Conservation (phyloP, 2,888 invertebrate species). For the Stegana nigrithorax region DNA sequence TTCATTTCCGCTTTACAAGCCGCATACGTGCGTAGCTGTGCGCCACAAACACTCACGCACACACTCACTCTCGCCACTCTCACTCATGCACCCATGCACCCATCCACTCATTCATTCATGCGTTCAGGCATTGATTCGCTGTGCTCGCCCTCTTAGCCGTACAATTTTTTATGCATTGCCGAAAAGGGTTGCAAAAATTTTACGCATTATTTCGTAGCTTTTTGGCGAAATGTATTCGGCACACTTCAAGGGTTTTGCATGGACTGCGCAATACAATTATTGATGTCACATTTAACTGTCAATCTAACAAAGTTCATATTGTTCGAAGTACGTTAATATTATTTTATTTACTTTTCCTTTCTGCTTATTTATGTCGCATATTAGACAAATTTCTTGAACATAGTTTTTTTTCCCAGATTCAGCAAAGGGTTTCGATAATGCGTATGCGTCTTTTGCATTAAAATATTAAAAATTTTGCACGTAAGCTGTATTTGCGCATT, state of each 20-base stretch:
- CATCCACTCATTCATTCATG: neutral
- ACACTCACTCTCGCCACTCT: neutral
- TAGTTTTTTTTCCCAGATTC: neutral
- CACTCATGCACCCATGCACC: neutral
- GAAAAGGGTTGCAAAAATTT: constrained; percentile 50
- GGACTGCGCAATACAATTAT: constrained; percentile 1
- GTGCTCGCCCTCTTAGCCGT: constrained; percentile 9
- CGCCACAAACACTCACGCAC: neutral
- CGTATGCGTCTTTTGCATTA: constrained; percentile 13
- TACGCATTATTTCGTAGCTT: constrained; percentile 31
- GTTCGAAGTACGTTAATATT: constrained; percentile 11
- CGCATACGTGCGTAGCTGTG: constrained; percentile 6
- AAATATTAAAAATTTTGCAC: neutral
- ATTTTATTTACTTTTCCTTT: neutral
- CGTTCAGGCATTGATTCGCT: constrained; percentile 4
- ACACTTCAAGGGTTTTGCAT: constrained; percentile 1
- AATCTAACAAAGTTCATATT: constrained; percentile 53
- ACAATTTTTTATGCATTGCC: neutral
- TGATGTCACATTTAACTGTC: constrained; percentile 18
- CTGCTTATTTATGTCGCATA: neutral
- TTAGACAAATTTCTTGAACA: too few species aligned
- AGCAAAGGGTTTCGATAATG: neutral
- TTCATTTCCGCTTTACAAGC: constrained; percentile 57
- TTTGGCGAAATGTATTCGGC: neutral
- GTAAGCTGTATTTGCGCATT: constrained; percentile 2